These are phyloP conservation scores for Pomatostomus ruficeps DNA, from an alignment of 2,113 vertebrate genomes.

Conservation along the genomic window DNA sequence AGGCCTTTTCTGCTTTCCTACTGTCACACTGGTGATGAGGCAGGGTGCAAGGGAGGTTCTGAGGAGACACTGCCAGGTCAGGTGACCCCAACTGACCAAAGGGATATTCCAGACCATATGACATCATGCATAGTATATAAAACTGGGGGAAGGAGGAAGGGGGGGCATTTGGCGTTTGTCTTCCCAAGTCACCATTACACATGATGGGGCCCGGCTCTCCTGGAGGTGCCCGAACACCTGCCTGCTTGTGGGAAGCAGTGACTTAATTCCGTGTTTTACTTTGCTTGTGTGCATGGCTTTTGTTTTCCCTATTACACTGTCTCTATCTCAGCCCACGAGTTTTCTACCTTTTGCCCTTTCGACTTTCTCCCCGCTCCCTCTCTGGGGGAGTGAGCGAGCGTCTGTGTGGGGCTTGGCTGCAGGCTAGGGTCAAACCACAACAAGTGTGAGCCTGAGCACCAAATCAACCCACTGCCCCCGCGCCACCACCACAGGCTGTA, in stretches of 20 bases:
- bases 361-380: neutral
- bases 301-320: neutral
- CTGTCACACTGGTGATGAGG: neutral
- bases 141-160: neutral
- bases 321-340: neutral
- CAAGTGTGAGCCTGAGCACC: neutral
- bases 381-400: neutral
- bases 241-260: neutral
- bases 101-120: neutral
- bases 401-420: neutral
- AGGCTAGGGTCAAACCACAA: neutral
- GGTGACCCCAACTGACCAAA: neutral
- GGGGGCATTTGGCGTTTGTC: neutral
- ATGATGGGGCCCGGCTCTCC: neutral
- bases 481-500: conserved; percentile 18
- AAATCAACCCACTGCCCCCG: accelerated
- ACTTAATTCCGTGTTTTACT: neutral
- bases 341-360: neutral
- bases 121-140: neutral
- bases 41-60: neutral
- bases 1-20: neutral
- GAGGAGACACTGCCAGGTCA: neutral
- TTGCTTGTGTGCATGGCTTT: neutral
- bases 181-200: neutral
- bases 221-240: neutral